Evolutionary conservation across 1,140 invertebrate species (phyloP).

Genomic region (Sarcophaga bullata): DNA sequence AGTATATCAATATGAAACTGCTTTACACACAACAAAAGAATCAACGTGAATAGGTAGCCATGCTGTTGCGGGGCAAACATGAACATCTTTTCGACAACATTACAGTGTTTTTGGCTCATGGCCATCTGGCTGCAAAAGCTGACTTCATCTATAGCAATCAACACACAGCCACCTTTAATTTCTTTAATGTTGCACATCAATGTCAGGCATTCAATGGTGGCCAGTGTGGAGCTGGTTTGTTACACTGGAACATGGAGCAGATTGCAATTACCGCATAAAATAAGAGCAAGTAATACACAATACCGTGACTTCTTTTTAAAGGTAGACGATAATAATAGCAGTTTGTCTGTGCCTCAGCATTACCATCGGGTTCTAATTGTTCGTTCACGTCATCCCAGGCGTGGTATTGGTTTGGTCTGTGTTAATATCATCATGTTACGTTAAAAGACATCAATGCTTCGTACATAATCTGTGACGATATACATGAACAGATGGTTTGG

Average conservation of each 20-base stretch:
- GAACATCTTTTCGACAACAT: slow-evolving; percentile 51
- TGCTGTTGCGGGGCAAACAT: slow-evolving; percentile 34
- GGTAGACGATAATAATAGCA: slow-evolving; percentile 53
- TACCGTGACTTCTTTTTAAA: slow-evolving; percentile 65
- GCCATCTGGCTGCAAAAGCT: slow-evolving; percentile 74
- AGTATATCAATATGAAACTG: slow-evolving; percentile 50
- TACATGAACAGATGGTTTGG: slow-evolving; percentile 67
- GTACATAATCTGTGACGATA: slow-evolving; percentile 68
- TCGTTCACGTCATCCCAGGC: slow-evolving; percentile 50
- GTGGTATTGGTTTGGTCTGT: slow-evolving; percentile 69
- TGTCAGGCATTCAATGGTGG: slow-evolving; percentile 75
- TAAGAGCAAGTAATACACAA: neutral
- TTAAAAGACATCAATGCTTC: slow-evolving; percentile 55
- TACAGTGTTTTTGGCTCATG: slow-evolving; percentile 59
- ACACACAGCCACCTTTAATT: slow-evolving; percentile 73
- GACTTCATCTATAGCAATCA: slow-evolving; percentile 74
- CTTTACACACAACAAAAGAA: slow-evolving; percentile 52
- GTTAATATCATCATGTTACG: slow-evolving; percentile 69
- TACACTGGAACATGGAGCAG: slow-evolving; percentile 71
- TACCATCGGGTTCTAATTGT: slow-evolving; percentile 72
- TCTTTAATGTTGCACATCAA: slow-evolving; percentile 72
- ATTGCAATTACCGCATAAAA: slow-evolving; percentile 63
- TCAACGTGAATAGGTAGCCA: slow-evolving; percentile 46
- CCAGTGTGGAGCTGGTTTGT: slow-evolving; percentile 70
- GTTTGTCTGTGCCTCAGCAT: slow-evolving; percentile 68